These are phyloP conservation scores for Psettodes erumei DNA, from an alignment of 2,113 vertebrate species.

Conservation along the genomic window DNA sequence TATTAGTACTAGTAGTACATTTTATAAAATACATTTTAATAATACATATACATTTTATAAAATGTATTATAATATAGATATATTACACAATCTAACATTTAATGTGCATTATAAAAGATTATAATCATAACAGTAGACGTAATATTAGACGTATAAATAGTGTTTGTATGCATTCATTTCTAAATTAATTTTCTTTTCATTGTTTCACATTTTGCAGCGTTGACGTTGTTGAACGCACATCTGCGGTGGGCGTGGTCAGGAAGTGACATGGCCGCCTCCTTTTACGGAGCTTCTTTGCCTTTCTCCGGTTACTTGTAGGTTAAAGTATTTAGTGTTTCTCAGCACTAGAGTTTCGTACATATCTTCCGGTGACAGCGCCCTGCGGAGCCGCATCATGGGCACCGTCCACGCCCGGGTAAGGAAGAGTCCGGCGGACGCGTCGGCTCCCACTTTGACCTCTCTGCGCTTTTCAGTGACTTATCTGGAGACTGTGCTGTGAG, in stretches of 20 bases:
- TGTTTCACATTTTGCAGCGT: conserved; percentile 14
- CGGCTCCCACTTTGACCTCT: conserved; percentile 73
- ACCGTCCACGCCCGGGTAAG: conserved; percentile 95
- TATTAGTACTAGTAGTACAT: no score
- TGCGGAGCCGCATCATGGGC: conserved; percentile 84
- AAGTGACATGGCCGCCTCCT: conserved; percentile 80
- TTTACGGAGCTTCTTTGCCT: conserved; percentile 24
- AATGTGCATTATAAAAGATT: no score
- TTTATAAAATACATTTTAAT: no score
- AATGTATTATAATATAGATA: no score
- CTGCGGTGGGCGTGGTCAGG: conserved; percentile 66
- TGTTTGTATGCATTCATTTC: neutral
- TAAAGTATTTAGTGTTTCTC: conserved; percentile 20
- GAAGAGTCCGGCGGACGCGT: neutral
- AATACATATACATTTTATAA: no score
- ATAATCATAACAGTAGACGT: no score
- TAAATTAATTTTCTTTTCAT: neutral
- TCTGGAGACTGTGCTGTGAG: neutral
- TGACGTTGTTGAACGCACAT: conserved; percentile 40
- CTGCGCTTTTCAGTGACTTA: neutral
- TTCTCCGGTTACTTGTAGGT: conserved; percentile 46
- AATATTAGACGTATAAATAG: neutral
- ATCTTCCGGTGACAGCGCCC: conserved; percentile 30
- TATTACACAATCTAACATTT: no score
- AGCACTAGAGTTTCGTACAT: neutral